Base-by-base conservation (phyloP, 2,797 vertebrate species). In the Lithobates sylvaticus region DNA sequence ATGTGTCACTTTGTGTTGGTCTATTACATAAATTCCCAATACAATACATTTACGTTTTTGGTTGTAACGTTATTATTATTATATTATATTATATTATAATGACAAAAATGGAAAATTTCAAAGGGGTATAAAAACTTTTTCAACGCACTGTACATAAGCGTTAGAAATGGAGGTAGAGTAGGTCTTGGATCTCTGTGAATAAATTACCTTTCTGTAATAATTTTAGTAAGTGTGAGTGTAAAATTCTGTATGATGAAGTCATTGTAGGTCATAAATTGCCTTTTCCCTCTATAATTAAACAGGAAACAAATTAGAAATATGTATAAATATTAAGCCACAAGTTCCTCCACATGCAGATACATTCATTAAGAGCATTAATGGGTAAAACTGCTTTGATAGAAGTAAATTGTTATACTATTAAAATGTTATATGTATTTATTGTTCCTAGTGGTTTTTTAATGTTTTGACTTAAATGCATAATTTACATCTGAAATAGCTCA, bases 401-500 rank as follows among this genome's bases (percentile, higher is more conserved):
- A 18, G 39, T 5, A 42, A 42, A 67, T 27, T 27, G 16, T 61
- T 61, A 23, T 61, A 61, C 21, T 61, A 23, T 2, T n/a, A 13
- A 13, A 47, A 39, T 29, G 1, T 3, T 67, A 44, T 29, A 47
- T 79, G 67, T 80, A 23, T 47, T 80, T 69, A 80, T 47, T 50
- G 8, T 29, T 16, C 27, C 29, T 70, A 50, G 67, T 23, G 42
- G 16, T 29, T 26, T 34, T 26, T 21, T 34, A 69, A 80, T 70
- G 4, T 70, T 32, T 47, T 27, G 26, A 70, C 7, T 13, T 70
- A 32, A 44, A 39, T 10, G 3, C 27, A 78, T 78, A 3, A 32
- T 68, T 50, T 69, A 18, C 16, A 79, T 79, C 65, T 70, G 15
- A 69, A 65, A 80, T 70, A 39, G 29, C 65, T 47, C 32, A 67